phyloP scores from a whole-genome alignment of 2,113 vertebrate genomes.

The Ctenomys sociabilis region DNA sequence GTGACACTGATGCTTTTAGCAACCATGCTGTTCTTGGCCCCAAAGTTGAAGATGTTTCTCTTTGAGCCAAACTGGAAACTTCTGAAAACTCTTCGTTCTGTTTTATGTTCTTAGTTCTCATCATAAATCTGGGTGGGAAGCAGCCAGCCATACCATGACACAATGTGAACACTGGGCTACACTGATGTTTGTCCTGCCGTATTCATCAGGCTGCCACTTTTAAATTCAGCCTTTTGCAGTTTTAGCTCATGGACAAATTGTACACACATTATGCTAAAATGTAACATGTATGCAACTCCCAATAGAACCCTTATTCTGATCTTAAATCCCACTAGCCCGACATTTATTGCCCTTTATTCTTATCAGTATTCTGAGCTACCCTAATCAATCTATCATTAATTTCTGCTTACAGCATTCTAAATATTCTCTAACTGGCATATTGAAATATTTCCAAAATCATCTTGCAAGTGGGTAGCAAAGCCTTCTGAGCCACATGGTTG shows the following conservation, averaged over 20 bases:
- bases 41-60: not conserved
- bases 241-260: not conserved
- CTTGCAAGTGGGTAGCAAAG: not conserved
- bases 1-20: not conserved
- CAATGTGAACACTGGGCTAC: not conserved
- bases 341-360: not conserved
- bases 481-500: not conserved
- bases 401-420: not conserved
- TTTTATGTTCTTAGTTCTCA: not conserved
- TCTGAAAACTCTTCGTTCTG: not conserved
- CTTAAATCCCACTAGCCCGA: not conserved
- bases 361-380: not conserved
- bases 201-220: not conserved
- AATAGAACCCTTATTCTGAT: not conserved
- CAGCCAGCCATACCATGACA: not conserved
- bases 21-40: not conserved
- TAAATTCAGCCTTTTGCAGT: not conserved
- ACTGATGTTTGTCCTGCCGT: not conserved
- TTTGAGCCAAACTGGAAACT: not conserved
- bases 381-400: not conserved
- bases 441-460: not conserved
- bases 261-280: not conserved
- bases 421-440: not conserved
- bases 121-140: not conserved
- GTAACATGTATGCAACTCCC: not conserved